Evolutionary conservation across 2,113 vertebrate species (phyloP).

Genomic region (Silurus glanis): DNA sequence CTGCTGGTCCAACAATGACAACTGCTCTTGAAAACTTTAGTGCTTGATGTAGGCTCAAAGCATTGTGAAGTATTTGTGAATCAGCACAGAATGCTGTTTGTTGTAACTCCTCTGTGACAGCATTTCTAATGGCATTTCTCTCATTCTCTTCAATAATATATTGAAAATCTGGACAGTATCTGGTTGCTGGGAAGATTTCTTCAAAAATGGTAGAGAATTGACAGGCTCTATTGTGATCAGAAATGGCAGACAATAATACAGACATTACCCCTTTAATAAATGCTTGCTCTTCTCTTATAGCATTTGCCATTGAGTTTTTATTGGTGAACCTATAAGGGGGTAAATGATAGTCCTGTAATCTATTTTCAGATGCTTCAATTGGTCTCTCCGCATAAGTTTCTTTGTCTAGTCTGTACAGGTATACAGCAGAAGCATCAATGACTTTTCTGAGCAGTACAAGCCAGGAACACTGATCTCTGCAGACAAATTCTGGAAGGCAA

Average conservation of each 20-base stretch:
- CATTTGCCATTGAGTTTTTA: slow-evolving; percentile 40
- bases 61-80: slow-evolving; percentile 55
- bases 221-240: slow-evolving; percentile 53
- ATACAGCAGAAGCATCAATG: slow-evolving; percentile 60
- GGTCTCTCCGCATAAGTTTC: slow-evolving; percentile 32
- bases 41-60: slow-evolving; percentile 73
- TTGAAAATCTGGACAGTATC: slow-evolving; percentile 51
- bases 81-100: slow-evolving; percentile 62
- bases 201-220: slow-evolving; percentile 68
- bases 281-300: slow-evolving; percentile 70
- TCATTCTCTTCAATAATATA: slow-evolving; percentile 54
- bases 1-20: slow-evolving; percentile 78
- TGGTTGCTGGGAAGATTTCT: slow-evolving; percentile 69
- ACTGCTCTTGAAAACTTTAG: slow-evolving; percentile 66
- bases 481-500: slow-evolving; percentile 61
- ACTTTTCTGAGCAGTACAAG: slow-evolving; percentile 71
- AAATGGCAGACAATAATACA: slow-evolving; percentile 58
- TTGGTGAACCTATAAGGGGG: background rate
- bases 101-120: slow-evolving; percentile 68
- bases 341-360: slow-evolving; percentile 8
- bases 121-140: slow-evolving; percentile 53
- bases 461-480: slow-evolving; percentile 54
- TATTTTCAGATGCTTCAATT: slow-evolving; percentile 26
- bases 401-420: slow-evolving; percentile 30
- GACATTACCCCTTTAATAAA: slow-evolving; percentile 71